Evolutionary conservation across 2,113 vertebrate genomes (phyloP).

Genomic region (Eupsittula cactorum): DNA sequence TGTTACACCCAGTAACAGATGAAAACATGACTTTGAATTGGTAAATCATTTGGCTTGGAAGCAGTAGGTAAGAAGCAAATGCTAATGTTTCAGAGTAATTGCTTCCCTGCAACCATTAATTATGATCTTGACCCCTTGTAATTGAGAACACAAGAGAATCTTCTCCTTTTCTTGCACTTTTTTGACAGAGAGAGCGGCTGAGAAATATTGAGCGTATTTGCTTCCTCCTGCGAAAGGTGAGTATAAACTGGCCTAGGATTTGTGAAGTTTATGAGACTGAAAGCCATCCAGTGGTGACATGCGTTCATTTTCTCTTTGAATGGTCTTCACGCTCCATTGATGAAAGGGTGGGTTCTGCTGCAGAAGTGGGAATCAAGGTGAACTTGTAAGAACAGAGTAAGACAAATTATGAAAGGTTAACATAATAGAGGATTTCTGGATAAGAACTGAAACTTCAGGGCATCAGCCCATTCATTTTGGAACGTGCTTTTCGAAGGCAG

Average conservation of each 20-base stretch:
- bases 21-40: neutral
- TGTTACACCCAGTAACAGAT: neutral
- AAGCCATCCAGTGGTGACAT: neutral
- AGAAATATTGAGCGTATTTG: conserved; percentile 98
- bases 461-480: neutral
- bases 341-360: neutral
- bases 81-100: neutral
- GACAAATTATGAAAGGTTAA: neutral
- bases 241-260: neutral
- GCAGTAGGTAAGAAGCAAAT: neutral
- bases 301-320: neutral
- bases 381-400: conserved; percentile 1
- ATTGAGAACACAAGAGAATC: neutral
- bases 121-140: neutral
- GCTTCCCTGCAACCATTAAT: neutral
- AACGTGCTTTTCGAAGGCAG: neutral
- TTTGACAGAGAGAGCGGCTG: conserved; percentile 89
- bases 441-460: neutral
- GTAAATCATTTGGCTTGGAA: neutral
- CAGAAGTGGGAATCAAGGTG: neutral
- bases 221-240: conserved; percentile 95
- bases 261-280: neutral
- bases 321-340: neutral
- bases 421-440: neutral
- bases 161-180: neutral